Evolutionary conservation across 2,797 vertebrate species (phyloP), one percentile per base, ranked within the genome.

Genomic region (Meda fulgida): DNA sequence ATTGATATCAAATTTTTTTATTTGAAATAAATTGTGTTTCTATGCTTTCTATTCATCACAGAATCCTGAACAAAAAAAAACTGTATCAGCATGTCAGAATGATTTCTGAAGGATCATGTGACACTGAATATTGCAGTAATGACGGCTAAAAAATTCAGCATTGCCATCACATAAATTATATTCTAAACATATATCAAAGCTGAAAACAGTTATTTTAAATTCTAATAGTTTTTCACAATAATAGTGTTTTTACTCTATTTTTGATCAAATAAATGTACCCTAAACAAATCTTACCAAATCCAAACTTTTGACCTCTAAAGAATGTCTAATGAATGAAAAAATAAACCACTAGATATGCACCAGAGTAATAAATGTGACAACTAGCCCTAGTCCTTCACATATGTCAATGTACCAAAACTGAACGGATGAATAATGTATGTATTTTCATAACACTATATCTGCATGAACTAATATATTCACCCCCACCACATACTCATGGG

Each of bases 401-500:
- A 16, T 58, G 23, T 38, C 51, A 77, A 14, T 58, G n/a, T 10
- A 38, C 53, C 7, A 60, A 77, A 77, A 16, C 13, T 16, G 6
- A 55, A 36, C 21, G 26, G 53, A n/a, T 58, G 34, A 78, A 36
- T 78, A 78, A 60, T 73, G 70, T 65, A 40, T 5, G 7, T 3
- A 23, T 43, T 48, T 73, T 73, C 8, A 63, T n/a, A 23, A 21
- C 53, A 58, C n/a, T 21, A 46, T 46, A 72, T 72, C 55, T 46
- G 26, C 69, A 29, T 75, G 21, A 67, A 26, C 38, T 66, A 34
- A 83, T 79, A 40, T 19, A 46, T 73, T 75, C 46, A 48, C 31
- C 26, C 19, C 58, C 43, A 16, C 23, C 36, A 38, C 26, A 38
- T 19, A 40, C 53, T 26, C 36, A 60, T 72, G 40, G 67, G 46